Conservation (phyloP, 2,797 vertebrate species). For the Syncerus caffer region DNA sequence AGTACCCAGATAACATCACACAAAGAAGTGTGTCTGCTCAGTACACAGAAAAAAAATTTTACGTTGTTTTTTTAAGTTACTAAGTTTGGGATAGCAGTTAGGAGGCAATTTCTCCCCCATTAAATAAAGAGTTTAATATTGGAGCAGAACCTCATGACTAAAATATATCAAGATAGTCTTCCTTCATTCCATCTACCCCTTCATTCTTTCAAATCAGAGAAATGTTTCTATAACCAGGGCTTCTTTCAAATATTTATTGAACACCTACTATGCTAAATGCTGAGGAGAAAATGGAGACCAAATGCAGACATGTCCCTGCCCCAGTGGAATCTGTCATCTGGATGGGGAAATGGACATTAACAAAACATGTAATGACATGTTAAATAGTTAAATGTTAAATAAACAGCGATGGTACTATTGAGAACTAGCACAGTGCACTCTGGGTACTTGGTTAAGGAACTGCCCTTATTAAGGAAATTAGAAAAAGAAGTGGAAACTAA, state of each 20-base stretch:
- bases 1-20: background rate
- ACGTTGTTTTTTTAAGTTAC: slow-evolving; percentile 5
- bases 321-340: background rate
- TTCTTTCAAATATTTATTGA: background rate
- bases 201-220: background rate
- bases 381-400: background rate
- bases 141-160: background rate
- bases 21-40: background rate
- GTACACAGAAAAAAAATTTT: background rate
- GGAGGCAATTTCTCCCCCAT: background rate
- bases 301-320: background rate
- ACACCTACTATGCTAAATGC: background rate
- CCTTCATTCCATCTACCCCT: background rate
- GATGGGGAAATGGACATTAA: background rate
- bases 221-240: background rate
- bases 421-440: background rate
- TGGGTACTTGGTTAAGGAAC: background rate
- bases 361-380: background rate
- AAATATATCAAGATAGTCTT: background rate
- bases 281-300: background rate
- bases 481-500: slow-evolving; percentile 21
- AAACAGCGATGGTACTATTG: background rate
- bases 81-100: background rate
- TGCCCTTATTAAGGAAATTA: background rate
- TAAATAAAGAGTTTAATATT: slow-evolving; percentile 3